phyloP scores from a whole-genome alignment of 2,797 vertebrate species.

The Loriculus beryllinus region DNA sequence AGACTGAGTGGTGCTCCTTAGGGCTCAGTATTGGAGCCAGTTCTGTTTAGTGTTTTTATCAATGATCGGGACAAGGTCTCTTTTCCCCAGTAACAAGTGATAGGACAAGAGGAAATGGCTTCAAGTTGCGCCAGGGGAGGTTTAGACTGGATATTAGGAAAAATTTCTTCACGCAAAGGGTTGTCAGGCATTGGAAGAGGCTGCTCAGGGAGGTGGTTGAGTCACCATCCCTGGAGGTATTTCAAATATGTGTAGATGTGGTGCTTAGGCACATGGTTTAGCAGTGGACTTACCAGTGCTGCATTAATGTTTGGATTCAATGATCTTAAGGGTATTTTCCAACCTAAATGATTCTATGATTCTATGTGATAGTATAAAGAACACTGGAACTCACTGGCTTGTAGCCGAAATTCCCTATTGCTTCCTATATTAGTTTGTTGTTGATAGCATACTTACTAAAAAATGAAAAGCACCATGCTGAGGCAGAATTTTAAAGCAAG shows the following conservation, averaged over 20 bases:
- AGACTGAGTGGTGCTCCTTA: background rate
- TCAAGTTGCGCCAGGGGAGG: background rate
- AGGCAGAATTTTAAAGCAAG: conserved; percentile 27
- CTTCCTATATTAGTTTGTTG: conserved; percentile 23
- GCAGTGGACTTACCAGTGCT: background rate
- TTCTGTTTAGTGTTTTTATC: background rate
- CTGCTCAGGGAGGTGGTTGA: background rate
- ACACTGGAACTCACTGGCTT: background rate
- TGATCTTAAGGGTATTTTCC: background rate
- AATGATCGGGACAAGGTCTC: background rate
- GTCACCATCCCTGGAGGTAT: background rate
- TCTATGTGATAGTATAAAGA: background rate
- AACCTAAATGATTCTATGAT: background rate
- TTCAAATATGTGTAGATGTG: background rate
- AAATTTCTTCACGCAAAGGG: background rate
- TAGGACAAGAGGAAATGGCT: background rate
- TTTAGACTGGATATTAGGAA: background rate
- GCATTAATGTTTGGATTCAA: background rate
- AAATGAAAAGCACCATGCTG: conserved; percentile 10
- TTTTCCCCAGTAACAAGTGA: background rate
- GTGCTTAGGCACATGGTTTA: background rate
- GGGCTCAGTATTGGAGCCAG: too few relatives aligned
- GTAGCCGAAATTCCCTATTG: background rate
- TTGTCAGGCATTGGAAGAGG: background rate
- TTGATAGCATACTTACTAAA: conserved; percentile 7